Evolutionary conservation across 2,888 invertebrate genomes (phyloP), one percentile per base, ranked within the genome.

Genomic region (Phytoseiulus persimilis): DNA sequence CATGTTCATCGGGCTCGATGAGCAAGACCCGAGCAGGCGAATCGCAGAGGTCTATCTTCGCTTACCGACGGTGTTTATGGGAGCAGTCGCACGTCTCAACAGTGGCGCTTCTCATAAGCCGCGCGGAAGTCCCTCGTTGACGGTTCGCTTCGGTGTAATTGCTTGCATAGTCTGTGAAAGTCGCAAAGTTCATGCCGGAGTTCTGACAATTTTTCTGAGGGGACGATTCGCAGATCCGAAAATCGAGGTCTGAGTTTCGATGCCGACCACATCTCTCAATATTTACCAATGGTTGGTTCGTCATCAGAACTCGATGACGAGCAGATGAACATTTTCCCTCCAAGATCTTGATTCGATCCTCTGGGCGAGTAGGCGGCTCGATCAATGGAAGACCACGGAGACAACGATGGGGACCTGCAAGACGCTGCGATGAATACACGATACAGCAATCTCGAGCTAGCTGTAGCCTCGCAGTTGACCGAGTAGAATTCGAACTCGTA

Each of bases 71-170:
- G 33, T 33, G 87, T 45, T 87, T 87, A 87, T 87, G 87, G 32
- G 33, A 87, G 87, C 87, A 87, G 31, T 87, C 87, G 87, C 87
- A 87, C 87, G 87, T 87, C 31, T 87, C 87, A n/a, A 87, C 87
- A 0, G 87, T 87, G 87, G 87, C 87, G 87, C 87, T 87, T n/a
- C 87, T 28, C 87, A 87, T 87, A 33, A 87, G 87, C 32, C 87
- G 87, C n/a, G 87, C 87, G 23, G n/a, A 39, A n/a, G 28, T 45
- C 28, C 32, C 39, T 33, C 39, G 32, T 87, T 87, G 87, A 33
- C 87, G 87, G n/a, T 87, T 87, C 11, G 87, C 87, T 33, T 87
- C 87, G 6, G 45, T 32, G 87, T 87, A 87, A 45, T 87, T 87
- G n/a, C 32, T 87, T 87, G 87, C 87, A 87, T 87, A 87, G 87